phyloP scores from a whole-genome alignment of 2,888 invertebrate genomes.

The Eristalis intricaria region DNA sequence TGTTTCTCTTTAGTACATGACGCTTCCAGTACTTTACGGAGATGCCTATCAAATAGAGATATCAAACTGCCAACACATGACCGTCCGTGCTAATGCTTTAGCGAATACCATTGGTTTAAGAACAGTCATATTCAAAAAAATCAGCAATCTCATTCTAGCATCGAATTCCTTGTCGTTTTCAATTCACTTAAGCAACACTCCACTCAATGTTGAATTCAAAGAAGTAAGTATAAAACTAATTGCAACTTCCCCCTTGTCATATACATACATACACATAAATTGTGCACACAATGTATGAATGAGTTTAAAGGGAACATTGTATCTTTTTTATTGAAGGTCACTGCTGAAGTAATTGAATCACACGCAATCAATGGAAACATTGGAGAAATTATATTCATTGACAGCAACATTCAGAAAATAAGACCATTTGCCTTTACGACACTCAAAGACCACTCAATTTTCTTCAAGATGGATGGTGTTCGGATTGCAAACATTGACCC shows the following conservation, averaged over 20 bases:
- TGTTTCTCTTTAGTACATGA: constrained; percentile 83
- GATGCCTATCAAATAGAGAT: constrained; percentile 84
- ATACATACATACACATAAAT: constrained; percentile 1
- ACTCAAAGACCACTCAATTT: constrained; percentile 84
- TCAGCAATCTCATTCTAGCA: constrained; percentile 85
- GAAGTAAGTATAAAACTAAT: constrained; percentile 74
- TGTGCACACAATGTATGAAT: not conserved
- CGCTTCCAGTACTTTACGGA: constrained; percentile 81
- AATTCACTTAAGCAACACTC: constrained; percentile 80
- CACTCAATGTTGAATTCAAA: constrained; percentile 79
- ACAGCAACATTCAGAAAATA: constrained; percentile 84
- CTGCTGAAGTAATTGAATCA: constrained; percentile 83
- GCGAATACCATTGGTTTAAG: constrained; percentile 85
- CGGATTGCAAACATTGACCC: constrained; percentile 84
- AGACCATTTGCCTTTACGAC: constrained; percentile 89
- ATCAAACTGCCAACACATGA: constrained; percentile 85
- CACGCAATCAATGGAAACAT: constrained; percentile 88
- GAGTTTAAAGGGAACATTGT: not conserved
- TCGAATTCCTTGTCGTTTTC: constrained; percentile 85
- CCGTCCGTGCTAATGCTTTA: constrained; percentile 84
- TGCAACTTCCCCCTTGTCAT: constrained; percentile 27
- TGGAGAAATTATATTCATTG: constrained; percentile 85
- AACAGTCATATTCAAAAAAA: constrained; percentile 85
- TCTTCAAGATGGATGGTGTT: constrained; percentile 85
- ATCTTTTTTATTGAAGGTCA: constrained; percentile 76